Base-by-base conservation (phyloP, 2,113 vertebrate genomes). In the Solea senegalensis region DNA sequence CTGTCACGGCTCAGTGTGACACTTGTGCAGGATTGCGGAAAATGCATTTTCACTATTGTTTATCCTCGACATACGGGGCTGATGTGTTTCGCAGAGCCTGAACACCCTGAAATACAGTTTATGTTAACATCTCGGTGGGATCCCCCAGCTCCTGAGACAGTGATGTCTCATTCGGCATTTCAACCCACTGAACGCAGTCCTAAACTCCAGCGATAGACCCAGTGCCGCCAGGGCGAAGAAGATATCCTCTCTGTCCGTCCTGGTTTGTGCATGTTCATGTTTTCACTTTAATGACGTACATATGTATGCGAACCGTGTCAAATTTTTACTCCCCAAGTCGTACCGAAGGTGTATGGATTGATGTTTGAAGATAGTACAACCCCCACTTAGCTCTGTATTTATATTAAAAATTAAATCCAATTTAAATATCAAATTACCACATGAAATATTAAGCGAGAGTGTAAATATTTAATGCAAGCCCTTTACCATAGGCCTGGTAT, bases 341-440 rank as follows among this genome's bases (percentile, higher is more conserved):
- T 73, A 74, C 68, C 65, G 16, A 84, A 70, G 44, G 74, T 78
- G 80, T 89, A 82, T 84, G 74, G 54, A 80, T 60, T 68, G 70
- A 63, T 91, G 88, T 90, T 90, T 91, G 86, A 88, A 70, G 86
- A 88, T 41, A 81, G 77, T 79, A 78, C 71, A 82, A 82, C 80
- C 71, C 54, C 84, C 89, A 91, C 86, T 92, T 91, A 92, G 82
- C 68, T 85, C 82, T 89, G 86, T 89, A 93, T 92, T 91, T 91
- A 88, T 87, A 93, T 94, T 86, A 93, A 92, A 91, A 90, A 93
- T 92, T 92, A 90, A 93, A 92, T 92, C 89, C 84, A 92, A 92
- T 92, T 92, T 91, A 92, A 92, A 92, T 91, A 93, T 89, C 92
- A 92, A 92, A 93, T 93, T 65, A 90, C 87, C 69, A 51, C 61